Conservation (phyloP, 2,888 invertebrate species). For the Synergus laeviventris region DNA sequence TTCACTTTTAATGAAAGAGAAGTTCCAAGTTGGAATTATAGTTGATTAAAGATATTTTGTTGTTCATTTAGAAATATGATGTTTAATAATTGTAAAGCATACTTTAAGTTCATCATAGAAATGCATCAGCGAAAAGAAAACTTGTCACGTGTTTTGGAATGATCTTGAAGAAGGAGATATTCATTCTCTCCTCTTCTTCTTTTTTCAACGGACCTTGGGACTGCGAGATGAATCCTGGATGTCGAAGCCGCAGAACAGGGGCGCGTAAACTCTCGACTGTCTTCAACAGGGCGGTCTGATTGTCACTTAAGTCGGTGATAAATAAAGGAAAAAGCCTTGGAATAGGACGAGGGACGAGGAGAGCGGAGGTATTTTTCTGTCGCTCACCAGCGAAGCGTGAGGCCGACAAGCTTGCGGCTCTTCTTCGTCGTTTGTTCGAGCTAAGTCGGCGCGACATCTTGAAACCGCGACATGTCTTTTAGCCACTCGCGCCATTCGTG, state of each 20-base stretch:
- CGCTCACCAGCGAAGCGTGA: slow-evolving; percentile 73
- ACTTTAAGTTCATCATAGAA: too few relatives aligned
- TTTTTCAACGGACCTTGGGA: slow-evolving; percentile 13
- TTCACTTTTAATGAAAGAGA: neutral
- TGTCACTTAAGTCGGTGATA: slow-evolving; percentile 48
- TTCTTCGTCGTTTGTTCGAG: slow-evolving; percentile 67
- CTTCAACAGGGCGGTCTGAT: slow-evolving; percentile 47
- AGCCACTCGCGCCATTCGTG: slow-evolving; percentile 56
- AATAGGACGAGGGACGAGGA: slow-evolving; percentile 14
- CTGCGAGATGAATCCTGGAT: slow-evolving; percentile 22
- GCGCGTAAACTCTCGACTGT: slow-evolving; percentile 40
- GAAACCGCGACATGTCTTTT: slow-evolving; percentile 71
- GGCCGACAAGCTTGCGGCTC: slow-evolving; percentile 72
- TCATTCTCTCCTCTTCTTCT: neutral
- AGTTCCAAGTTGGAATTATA: neutral
- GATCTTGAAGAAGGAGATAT: slow-evolving; percentile 11
- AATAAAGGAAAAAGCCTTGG: slow-evolving; percentile 47
- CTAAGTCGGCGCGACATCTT: slow-evolving; percentile 74
- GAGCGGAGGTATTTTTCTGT: slow-evolving; percentile 58
- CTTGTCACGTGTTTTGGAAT: neutral
- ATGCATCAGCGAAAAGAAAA: neutral
- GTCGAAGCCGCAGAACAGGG: slow-evolving; percentile 26
- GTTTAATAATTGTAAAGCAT: too few relatives aligned
- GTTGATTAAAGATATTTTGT: neutral
- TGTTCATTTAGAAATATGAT: neutral